A percentile compares a stretch with the other conserved stretches of the same genome.
These are phyloP conservation scores for Percina caprodes DNA, from an alignment of 2,113 vertebrate genomes.

Conservation along the genomic window DNA sequence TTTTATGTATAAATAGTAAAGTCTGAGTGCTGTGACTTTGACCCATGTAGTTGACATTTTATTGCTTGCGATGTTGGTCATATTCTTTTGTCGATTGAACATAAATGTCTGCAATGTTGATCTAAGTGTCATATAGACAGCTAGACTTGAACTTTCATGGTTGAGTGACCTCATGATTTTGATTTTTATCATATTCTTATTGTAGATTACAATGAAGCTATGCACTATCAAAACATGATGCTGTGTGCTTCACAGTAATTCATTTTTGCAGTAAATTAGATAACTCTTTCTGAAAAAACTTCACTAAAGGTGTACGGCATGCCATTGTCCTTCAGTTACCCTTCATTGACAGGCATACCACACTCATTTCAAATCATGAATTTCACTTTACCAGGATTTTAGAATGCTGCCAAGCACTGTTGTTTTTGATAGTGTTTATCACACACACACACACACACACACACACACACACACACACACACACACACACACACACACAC, in stretches of 20 bases:
- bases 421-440: constrained; percentile 44
- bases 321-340: constrained; percentile 26
- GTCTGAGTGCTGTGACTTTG: constrained; percentile 4
- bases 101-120: constrained; percentile 8
- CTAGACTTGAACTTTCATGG: not conserved
- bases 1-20: not conserved
- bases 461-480: constrained; percentile 10
- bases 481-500: constrained; percentile 29
- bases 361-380: constrained; percentile 46
- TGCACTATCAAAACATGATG: not conserved
- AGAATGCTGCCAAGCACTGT: constrained; percentile 38
- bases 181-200: not conserved
- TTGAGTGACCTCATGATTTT: constrained; percentile 1
- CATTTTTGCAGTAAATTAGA: not conserved
- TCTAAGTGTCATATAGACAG: not conserved
- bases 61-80: not conserved
- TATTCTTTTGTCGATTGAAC: not conserved
- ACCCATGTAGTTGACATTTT: not conserved
- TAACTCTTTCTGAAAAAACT: constrained; percentile 14
- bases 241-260: not conserved
- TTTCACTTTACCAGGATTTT: constrained; percentile 45
- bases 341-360: constrained; percentile 30
- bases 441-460: constrained; percentile 23
- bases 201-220: not conserved
- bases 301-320: constrained; percentile 17